Conservation (phyloP, 2,888 invertebrate species). For the Drosophila mimetica region DNA sequence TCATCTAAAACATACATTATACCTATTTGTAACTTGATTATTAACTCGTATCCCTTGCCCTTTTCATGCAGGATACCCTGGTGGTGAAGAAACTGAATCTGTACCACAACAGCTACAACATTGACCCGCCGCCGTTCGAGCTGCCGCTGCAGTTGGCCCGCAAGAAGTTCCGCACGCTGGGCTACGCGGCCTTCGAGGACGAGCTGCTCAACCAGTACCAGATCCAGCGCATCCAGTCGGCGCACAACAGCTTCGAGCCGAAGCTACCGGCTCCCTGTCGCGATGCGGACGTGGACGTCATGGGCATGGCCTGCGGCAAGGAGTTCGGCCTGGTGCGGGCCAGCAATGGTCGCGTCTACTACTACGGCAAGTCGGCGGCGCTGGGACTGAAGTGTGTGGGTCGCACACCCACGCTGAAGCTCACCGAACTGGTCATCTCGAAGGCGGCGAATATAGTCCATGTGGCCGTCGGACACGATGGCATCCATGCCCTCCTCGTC, state of each 20-base stretch:
- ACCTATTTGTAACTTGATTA: no score
- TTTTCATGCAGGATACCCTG: constrained; percentile 88
- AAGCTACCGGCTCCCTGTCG: constrained; percentile 85
- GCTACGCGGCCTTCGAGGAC: constrained; percentile 89
- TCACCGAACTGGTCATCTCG: constrained; percentile 87
- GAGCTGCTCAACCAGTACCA: constrained; percentile 85
- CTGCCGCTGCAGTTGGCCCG: constrained; percentile 91
- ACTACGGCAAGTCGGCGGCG: constrained; percentile 93
- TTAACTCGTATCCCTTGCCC: no score
- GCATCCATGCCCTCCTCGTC: constrained; percentile 95
- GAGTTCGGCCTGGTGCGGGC: constrained; percentile 95
- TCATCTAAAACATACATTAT: no score
- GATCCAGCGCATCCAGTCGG: constrained; percentile 85
- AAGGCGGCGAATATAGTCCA: constrained; percentile 91
- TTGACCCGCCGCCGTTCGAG: constrained; percentile 85
- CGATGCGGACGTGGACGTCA: constrained; percentile 93
- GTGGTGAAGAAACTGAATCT: constrained; percentile 88
- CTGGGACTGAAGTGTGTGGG: constrained; percentile 90
- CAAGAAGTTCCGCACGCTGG: constrained; percentile 91
- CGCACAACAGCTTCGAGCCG: constrained; percentile 86
- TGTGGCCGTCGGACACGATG: constrained; percentile 96
- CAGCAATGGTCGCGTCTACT: constrained; percentile 94
- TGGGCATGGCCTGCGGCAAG: constrained; percentile 92
- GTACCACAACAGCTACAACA: constrained; percentile 84
- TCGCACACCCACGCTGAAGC: constrained; percentile 83